A percentile compares a stretch with the other conserved stretches of the same genome.
phyloP scores from a whole-genome alignment of 2,888 invertebrate species.

The Xanthia icteritia region DNA sequence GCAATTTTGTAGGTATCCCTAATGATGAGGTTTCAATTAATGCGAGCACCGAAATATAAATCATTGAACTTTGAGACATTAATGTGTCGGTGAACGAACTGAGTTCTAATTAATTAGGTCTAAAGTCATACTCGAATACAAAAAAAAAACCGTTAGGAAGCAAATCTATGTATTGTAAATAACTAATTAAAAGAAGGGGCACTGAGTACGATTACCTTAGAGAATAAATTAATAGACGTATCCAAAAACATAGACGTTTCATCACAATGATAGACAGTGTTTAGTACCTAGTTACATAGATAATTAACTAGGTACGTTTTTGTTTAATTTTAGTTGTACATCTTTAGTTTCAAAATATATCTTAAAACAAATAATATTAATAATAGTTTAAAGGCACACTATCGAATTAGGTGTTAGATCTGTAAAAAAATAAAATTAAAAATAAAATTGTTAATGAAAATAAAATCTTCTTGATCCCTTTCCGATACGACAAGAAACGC shows the following conservation, averaged over 20 bases:
- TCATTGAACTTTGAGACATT: neutral
- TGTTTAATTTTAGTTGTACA: neutral
- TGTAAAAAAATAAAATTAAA: neutral
- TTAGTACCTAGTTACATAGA: too few relatives aligned
- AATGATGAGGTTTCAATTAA: neutral
- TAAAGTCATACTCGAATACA: neutral
- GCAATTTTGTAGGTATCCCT: too few relatives aligned
- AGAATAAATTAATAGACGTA: slow-evolving; percentile 11
- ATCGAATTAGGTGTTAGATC: neutral
- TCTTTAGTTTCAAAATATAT: neutral
- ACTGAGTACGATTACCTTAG: neutral
- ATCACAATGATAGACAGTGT: too few relatives aligned
- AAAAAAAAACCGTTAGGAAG: neutral
- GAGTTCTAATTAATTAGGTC: neutral
- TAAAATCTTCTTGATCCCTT: neutral
- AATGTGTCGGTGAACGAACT: slow-evolving; percentile 3
- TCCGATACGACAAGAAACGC: neutral
- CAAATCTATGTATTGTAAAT: neutral
- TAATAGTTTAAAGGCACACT: neutral
- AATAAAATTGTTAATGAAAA: neutral
- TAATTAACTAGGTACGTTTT: too few relatives aligned
- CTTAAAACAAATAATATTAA: neutral
- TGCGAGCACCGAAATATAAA: neutral
- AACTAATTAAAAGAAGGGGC: neutral
- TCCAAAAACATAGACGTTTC: too few relatives aligned